Evolutionary conservation across 1,140 invertebrate species (phyloP), one percentile per base, ranked within the genome.

Genomic region (Halictus rubicundus): DNA sequence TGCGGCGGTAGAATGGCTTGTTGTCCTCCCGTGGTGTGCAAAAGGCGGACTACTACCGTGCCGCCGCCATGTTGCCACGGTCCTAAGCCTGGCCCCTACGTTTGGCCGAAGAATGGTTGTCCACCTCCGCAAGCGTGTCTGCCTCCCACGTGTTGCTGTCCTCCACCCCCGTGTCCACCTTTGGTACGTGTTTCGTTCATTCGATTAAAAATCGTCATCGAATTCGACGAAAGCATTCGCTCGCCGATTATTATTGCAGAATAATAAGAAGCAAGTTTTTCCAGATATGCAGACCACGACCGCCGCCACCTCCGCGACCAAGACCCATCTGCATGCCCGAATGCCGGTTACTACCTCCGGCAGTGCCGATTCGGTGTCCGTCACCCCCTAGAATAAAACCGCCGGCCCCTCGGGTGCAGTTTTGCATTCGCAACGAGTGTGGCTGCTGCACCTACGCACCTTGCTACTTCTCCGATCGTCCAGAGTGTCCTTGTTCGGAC

Each of bases 61-160:
- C 88, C 87, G 7, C 88, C 87, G 9, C 72, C 54, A 1, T 88
- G 87, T 79, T 76, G 37, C 52, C 86, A 88, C 19, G 60, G 60
- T 8, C 57, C 64, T 54, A 87, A 42, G 57, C 85, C 81, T 27
- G 14, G 68, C 16, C 83, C 70, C 27, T 89, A 87, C 63, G n/a
- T 7, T 63, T 89, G 88, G 57, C 84, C 85, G 16, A 65, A 63
- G 64, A 25, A 82, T 60, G 80, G 80, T n/a, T 88, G 81, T 75
- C 80, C 86, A n/a, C 84, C 86, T 12, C 21, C 49, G 6, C 68
- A 87, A 72, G 78, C 73, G 23, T 66, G 21, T 49, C 54, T 76
- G 42, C 69, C 74, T 61, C 37, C 0, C 39, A 19, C 42, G 16
- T 54, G 57, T 14, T 78, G 49, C 63, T 42, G n/a, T 68, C 69